A percentile compares a stretch with the other conserved stretches of the same genome.
Conservation (phyloP, 2,888 invertebrate genomes). For the Myathropa florea region DNA sequence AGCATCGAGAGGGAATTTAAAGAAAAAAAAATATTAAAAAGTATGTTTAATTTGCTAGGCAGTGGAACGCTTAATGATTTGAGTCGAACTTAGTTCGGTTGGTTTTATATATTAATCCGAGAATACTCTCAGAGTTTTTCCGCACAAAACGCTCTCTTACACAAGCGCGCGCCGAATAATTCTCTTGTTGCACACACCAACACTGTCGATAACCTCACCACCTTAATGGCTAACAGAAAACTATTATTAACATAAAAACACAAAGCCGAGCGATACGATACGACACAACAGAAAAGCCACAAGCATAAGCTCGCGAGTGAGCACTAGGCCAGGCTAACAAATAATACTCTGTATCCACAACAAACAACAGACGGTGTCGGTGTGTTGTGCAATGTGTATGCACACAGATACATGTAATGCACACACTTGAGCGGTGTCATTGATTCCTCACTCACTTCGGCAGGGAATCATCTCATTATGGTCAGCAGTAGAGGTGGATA, state of each 20-base stretch:
- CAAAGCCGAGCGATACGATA: slow-evolving; percentile 14
- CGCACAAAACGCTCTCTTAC: slow-evolving; percentile 56
- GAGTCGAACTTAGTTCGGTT: slow-evolving; percentile 46
- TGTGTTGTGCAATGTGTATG: slow-evolving; percentile 35
- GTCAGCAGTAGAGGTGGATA: background rate
- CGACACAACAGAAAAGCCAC: slow-evolving; percentile 10
- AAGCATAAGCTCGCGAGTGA: slow-evolving; percentile 42
- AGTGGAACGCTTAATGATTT: slow-evolving; percentile 64
- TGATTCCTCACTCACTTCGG: background rate
- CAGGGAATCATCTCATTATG: slow-evolving; percentile 12
- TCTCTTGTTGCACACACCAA: slow-evolving; percentile 59
- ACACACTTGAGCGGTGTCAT: slow-evolving; percentile 18
- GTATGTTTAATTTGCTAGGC: slow-evolving; percentile 49
- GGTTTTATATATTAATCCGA: slow-evolving; percentile 64
- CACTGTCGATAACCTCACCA: slow-evolving; percentile 48
- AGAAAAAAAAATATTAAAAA: slow-evolving; percentile 25
- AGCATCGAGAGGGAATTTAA: slow-evolving; percentile 48
- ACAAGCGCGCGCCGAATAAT: slow-evolving; percentile 13
- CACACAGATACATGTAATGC: slow-evolving; percentile 2
- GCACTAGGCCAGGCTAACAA: slow-evolving; percentile 44
- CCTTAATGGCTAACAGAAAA: slow-evolving; percentile 53
- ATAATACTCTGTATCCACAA: slow-evolving; percentile 33
- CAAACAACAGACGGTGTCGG: slow-evolving; percentile 20
- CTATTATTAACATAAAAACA: slow-evolving; percentile 57
- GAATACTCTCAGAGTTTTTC: slow-evolving; percentile 49